Base-by-base conservation (phyloP, 1,140 invertebrate species). In the Aplysia californica region DNA sequence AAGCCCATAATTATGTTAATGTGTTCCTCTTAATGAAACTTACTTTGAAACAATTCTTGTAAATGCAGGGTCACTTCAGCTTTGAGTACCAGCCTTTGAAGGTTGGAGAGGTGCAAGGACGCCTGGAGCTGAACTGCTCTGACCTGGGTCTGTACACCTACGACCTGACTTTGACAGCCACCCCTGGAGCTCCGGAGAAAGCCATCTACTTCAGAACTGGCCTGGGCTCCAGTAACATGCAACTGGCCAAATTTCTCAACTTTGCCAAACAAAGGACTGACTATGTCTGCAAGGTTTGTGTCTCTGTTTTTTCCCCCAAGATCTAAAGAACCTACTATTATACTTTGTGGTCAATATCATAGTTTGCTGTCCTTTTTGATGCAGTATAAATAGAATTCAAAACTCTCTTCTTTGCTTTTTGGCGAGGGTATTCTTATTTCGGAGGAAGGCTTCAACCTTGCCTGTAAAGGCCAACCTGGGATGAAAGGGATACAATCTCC, bases 211-310 rank as follows among this genome's bases (percentile, higher is more conserved):
- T 90, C 78, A 78, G 85, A 3, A 86, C 86, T 18, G 81, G 82
- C 41, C 83, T 90, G 3, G 90, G 90, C 29, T 81, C 83, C 31
- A 84, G 68, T 31, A 85, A 88, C 65, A 78, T 82, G 29, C 85
- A 86, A 71, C 67, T 84, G 1, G 88, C 86, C 26, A 88, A 87
- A 66, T 90, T 90, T 80, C 75, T 88, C 0, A 90, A 90, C 84
- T 90, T 86, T 82, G 85, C 87, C 44, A 89, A 89, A 80, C 84
- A 86, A 77, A 90, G 89, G 79, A 87, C 89, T 39, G 90, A 90
- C 76, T 90, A 90, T 71, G 71, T 83, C 36, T 90, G 88, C 83
- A 89, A 90, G 84, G 89, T 90, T 78, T 75, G 3, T 6, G 31
- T 59, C 69, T 41, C 64, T 75, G 2, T 74, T 65, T 77, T 38